Percentiles rank a stretch among this genome's conserved stretches.
These are phyloP conservation scores for Echinarachnius parma DNA, from an alignment of 53 echinoderm and acorn worm genomes.

Conservation along the genomic window DNA sequence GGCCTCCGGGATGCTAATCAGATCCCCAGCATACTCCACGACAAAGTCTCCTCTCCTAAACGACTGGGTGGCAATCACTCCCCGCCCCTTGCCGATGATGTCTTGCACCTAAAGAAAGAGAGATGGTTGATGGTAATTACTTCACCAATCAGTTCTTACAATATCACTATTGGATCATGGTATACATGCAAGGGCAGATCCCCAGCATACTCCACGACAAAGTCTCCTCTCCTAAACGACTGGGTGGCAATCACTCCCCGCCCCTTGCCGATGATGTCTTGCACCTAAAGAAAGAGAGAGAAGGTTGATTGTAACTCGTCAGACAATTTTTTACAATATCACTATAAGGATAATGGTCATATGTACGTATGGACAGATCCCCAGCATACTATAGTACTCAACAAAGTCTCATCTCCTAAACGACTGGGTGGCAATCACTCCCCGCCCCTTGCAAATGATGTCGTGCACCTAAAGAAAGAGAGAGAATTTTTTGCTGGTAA, in stretches of 20 bases:
- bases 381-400: slow-evolving; percentile 72
- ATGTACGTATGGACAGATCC: slow-evolving; percentile 42
- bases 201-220: slow-evolving; percentile 92
- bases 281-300: slow-evolving; percentile 44
- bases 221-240: slow-evolving; percentile 73
- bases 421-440: slow-evolving; percentile 67
- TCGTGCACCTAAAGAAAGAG: slow-evolving; percentile 45
- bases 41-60: slow-evolving; percentile 91
- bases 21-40: slow-evolving; percentile 87
- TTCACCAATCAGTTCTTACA: too few species aligned
- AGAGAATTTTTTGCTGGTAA: too few species aligned
- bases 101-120: slow-evolving; percentile 49
- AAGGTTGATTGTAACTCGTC: too few species aligned
- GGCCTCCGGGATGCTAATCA: slow-evolving; percentile 59
- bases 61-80: slow-evolving; percentile 67
- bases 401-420: slow-evolving; percentile 90
- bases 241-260: slow-evolving; percentile 81
- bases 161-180: too few species aligned
- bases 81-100: slow-evolving; percentile 82
- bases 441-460: slow-evolving; percentile 81
- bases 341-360: too few species aligned
- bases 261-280: slow-evolving; percentile 74
- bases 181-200: slow-evolving; percentile 40
- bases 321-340: not conserved
- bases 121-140: too few species aligned